Evolutionary conservation across 2,113 vertebrate species (phyloP).

Genomic region (Archilochus colubris): DNA sequence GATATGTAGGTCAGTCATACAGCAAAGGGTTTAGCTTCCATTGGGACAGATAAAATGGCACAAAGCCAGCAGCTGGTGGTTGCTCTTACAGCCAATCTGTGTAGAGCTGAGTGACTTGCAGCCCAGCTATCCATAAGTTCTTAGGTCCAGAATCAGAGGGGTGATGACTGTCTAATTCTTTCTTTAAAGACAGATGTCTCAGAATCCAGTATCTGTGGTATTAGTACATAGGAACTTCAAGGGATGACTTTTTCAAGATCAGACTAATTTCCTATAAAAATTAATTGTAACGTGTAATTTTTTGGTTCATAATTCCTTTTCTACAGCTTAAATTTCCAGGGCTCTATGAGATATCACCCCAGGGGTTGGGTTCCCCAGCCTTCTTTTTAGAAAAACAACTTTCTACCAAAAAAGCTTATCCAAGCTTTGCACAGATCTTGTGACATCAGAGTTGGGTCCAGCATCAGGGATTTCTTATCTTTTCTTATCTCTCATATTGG

Average conservation of each 20-base stretch:
- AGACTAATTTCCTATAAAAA: background rate
- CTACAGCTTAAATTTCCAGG: background rate
- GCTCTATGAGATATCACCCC: background rate
- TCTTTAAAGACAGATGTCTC: background rate
- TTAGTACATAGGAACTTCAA: background rate
- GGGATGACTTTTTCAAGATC: background rate
- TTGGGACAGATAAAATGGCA: slow-evolving; percentile 38
- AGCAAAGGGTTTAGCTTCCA: slow-evolving; percentile 22
- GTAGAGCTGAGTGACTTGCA: background rate
- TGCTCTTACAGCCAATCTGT: background rate
- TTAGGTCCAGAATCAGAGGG: background rate
- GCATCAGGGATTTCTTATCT: background rate
- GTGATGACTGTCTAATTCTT: background rate
- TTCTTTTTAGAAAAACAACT: background rate
- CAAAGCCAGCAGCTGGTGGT: background rate
- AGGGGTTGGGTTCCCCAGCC: background rate
- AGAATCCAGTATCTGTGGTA: background rate
- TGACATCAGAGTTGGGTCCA: background rate
- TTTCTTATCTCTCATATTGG: background rate
- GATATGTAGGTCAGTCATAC: slow-evolving; percentile 67
- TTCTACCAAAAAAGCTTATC: background rate
- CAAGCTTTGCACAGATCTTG: background rate
- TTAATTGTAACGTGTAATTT: background rate
- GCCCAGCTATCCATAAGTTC: background rate
- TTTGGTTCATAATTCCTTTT: background rate